phyloP scores from a whole-genome alignment of 2,888 invertebrate genomes.

The Ceriagrion tenellum region DNA sequence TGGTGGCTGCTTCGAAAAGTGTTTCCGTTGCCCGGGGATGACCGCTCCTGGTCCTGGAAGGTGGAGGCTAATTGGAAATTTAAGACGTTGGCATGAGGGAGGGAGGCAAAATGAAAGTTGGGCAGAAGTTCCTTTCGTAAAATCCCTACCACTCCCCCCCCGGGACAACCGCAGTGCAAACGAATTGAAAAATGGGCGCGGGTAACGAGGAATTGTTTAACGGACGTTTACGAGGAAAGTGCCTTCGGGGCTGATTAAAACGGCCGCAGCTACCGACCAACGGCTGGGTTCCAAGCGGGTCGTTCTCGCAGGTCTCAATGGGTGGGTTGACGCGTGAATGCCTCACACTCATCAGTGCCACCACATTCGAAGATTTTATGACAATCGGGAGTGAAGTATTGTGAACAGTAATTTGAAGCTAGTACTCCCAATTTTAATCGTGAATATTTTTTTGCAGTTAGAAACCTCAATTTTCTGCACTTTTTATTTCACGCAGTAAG shows the following conservation, averaged over 20 bases:
- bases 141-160: background rate
- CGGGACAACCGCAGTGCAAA: background rate
- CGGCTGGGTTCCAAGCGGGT: background rate
- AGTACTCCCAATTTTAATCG: background rate
- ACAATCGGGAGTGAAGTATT: background rate
- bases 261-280: background rate
- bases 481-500: too few species aligned
- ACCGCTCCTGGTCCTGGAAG: conserved; percentile 20
- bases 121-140: background rate
- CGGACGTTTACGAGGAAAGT: conserved; percentile 46
- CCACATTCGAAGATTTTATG: background rate
- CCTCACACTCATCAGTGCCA: background rate
- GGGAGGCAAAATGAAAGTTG: background rate
- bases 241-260: background rate
- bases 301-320: background rate
- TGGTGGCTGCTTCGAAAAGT: background rate
- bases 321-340: too few species aligned
- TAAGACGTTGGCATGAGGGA: conserved; percentile 16
- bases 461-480: too few species aligned
- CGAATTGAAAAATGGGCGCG: conserved; percentile 37
- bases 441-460: background rate
- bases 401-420: background rate
- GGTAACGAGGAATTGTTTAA: conserved; percentile 55
- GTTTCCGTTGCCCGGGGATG: background rate
- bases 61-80: conserved; percentile 54